Conservation (phyloP, 2,797 vertebrate genomes). For the Sitta carolinensis region DNA sequence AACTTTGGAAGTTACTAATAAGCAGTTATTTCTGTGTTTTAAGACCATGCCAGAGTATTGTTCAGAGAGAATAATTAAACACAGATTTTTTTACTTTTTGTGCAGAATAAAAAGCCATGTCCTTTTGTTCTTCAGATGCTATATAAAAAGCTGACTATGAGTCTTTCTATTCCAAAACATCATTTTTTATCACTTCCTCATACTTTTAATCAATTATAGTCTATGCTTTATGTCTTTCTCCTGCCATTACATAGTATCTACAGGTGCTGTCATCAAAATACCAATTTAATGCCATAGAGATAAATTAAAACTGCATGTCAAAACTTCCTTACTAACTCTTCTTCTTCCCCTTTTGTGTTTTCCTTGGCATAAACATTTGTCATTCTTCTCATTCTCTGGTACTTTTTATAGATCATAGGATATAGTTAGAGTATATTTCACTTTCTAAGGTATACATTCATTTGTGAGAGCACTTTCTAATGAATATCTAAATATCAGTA, state of each 20-base stretch:
- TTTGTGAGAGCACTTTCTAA: neutral
- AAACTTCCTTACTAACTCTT: neutral
- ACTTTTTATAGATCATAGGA: neutral
- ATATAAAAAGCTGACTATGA: neutral
- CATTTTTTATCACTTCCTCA: neutral
- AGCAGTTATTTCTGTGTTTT: neutral
- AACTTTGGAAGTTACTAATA: slow-evolving; percentile 1
- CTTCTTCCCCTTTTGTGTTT: neutral
- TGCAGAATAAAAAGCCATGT: neutral
- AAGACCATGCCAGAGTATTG: neutral
- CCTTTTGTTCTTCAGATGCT: neutral
- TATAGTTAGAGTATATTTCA: neutral
- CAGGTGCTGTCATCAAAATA: neutral
- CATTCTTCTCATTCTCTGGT: neutral
- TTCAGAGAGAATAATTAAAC: slow-evolving; percentile 15
- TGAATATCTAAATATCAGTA: neutral
- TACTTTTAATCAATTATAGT: neutral
- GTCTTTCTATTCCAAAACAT: neutral
- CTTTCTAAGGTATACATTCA: neutral
- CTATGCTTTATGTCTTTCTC: neutral
- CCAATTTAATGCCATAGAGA: neutral
- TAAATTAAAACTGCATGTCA: neutral
- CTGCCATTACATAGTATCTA: neutral
- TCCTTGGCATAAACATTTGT: neutral
- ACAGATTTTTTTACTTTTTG: neutral